These are phyloP conservation scores for Saguinus imperator DNA, from an alignment of 2,113 vertebrate genomes.

Conservation along the genomic window DNA sequence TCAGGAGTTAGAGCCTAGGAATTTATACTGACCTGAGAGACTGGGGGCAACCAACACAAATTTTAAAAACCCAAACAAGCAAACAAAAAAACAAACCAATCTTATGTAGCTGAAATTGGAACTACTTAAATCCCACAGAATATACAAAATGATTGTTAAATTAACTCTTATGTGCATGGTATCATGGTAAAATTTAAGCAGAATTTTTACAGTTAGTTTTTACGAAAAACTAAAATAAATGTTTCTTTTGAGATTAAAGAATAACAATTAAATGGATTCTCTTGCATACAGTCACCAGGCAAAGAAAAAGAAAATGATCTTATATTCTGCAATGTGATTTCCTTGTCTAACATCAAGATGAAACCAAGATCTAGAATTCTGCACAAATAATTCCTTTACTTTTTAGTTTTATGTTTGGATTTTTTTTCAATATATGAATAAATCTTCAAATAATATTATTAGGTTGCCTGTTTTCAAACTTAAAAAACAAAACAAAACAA, in stretches of 20 bases:
- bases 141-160: not conserved
- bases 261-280: not conserved
- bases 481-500: too few relatives aligned
- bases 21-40: not conserved
- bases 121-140: not conserved
- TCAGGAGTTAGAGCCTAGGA: not conserved
- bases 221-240: not conserved
- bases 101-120: not conserved
- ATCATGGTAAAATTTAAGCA: not conserved
- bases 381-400: not conserved
- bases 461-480: not conserved
- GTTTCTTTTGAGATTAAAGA: not conserved
- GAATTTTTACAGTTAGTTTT: not conserved
- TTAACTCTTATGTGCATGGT: not conserved
- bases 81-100: not conserved
- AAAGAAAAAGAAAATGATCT: conserved; percentile 16
- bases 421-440: not conserved
- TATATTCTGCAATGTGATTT: not conserved
- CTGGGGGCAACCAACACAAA: not conserved
- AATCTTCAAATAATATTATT: not conserved
- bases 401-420: not conserved
- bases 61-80: not conserved
- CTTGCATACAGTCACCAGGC: not conserved
- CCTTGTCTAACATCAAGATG: not conserved
- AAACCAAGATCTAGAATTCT: not conserved